These are phyloP conservation scores for Forbesichthys agassizii DNA, from an alignment of 2,113 vertebrate species.

Conservation along the genomic window DNA sequence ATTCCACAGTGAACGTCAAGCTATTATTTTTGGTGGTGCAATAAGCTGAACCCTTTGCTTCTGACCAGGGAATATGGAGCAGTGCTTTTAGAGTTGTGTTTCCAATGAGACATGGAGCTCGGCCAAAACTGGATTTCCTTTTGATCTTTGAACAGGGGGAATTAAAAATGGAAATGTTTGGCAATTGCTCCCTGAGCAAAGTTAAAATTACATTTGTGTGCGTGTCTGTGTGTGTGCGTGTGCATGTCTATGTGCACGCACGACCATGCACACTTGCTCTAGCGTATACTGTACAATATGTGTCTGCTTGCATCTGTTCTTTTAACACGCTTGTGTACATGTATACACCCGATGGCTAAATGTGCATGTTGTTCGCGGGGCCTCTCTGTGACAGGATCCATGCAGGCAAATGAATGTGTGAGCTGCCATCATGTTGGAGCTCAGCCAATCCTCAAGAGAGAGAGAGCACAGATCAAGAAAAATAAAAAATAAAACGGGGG, in stretches of 20 bases:
- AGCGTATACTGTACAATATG: background rate
- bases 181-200: background rate
- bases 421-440: background rate
- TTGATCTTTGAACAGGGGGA: background rate
- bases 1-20: background rate
- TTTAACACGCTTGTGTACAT: background rate
- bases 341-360: background rate
- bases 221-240: background rate
- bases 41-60: background rate
- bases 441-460: background rate
- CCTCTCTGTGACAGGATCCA: background rate
- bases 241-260: background rate
- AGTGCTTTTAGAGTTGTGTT: background rate
- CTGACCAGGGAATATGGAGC: background rate
- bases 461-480: background rate
- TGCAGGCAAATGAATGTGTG: background rate
- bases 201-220: constrained; percentile 2
- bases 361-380: background rate
- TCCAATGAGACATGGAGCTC: background rate
- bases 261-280: background rate
- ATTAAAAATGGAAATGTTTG: constrained; percentile 7
- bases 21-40: background rate
- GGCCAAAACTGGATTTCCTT: background rate
- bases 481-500: background rate
- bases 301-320: background rate